Percentiles rank a stretch among this genome's conserved stretches.
Evolutionary conservation across 2,888 invertebrate species (phyloP).

Genomic region (Stramonita haemastoma): DNA sequence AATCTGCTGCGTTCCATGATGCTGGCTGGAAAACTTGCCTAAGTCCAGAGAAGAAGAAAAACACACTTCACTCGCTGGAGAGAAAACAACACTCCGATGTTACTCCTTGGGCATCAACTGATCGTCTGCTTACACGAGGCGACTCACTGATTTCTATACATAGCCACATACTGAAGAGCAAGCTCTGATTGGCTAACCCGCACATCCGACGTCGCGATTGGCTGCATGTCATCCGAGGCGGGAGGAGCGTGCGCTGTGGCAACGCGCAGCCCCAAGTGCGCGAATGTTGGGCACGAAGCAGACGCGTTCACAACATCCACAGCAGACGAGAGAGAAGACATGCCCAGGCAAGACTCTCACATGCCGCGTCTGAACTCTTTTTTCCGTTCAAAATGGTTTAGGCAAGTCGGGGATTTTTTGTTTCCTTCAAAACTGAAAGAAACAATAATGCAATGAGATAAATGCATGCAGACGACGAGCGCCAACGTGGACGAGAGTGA

Average conservation of each 20-base stretch:
- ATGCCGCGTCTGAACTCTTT: background rate
- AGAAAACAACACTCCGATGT: background rate
- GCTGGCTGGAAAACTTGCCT: background rate
- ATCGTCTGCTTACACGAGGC: background rate
- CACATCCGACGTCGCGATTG: background rate
- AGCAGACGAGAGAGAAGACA: background rate
- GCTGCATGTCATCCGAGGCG: background rate
- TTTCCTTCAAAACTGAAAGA: background rate
- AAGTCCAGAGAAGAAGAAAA: no score
- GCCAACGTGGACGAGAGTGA: background rate
- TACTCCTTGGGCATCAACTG: background rate
- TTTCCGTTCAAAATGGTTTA: background rate
- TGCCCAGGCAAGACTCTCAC: background rate
- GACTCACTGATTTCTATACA: background rate
- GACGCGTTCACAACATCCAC: background rate
- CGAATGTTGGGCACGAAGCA: background rate
- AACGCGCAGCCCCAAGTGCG: background rate
- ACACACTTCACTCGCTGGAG: background rate
- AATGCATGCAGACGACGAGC: background rate
- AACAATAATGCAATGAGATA: background rate
- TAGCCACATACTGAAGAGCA: background rate
- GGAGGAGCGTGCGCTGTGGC: background rate
- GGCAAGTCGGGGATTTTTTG: background rate
- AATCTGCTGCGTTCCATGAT: background rate
- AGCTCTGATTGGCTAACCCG: slow-evolving; percentile 11